Percentiles rank a stretch among this genome's conserved stretches.
Conservation (phyloP, 30 jellyfish, hydroid and myxozoan species). For the Euphysa ruthae region DNA sequence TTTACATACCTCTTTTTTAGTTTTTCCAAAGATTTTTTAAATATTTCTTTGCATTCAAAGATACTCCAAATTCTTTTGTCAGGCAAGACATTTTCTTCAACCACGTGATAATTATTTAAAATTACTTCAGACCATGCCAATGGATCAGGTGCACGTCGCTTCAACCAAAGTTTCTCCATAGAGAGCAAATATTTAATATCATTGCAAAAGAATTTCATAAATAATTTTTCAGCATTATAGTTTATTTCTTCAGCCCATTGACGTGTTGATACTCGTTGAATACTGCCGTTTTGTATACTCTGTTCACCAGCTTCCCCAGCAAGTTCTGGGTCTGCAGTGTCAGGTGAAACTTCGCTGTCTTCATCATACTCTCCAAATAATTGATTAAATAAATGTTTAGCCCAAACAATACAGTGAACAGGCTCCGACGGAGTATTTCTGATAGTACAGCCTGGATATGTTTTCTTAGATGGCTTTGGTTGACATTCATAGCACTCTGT, state of each 20-base stretch:
- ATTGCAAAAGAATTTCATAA: constrained; percentile 57
- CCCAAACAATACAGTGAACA: constrained; percentile 98
- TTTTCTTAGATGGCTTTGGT: constrained; percentile 86
- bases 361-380: constrained; percentile 93
- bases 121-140: constrained; percentile 29
- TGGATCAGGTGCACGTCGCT: constrained; percentile 75
- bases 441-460: constrained; percentile 98
- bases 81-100: neutral
- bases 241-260: constrained; percentile 83
- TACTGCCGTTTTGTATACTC: constrained; percentile 12
- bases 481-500: constrained; percentile 98
- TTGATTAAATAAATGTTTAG: constrained; percentile 76
- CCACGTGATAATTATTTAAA: neutral
- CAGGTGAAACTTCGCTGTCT: constrained; percentile 94
- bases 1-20: constrained; percentile 21
- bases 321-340: constrained; percentile 93
- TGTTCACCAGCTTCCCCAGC: constrained; percentile 43
- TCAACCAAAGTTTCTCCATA: constrained; percentile 91
- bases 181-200: constrained; percentile 72
- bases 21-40: constrained; percentile 13
- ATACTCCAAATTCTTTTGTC: constrained; percentile 66
- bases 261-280: constrained; percentile 79
- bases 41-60: constrained; percentile 49
- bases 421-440: constrained; percentile 99
- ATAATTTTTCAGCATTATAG: constrained; percentile 64